Base-by-base conservation (phyloP, 2,888 invertebrate species). In the Cantharis nigra region DNA sequence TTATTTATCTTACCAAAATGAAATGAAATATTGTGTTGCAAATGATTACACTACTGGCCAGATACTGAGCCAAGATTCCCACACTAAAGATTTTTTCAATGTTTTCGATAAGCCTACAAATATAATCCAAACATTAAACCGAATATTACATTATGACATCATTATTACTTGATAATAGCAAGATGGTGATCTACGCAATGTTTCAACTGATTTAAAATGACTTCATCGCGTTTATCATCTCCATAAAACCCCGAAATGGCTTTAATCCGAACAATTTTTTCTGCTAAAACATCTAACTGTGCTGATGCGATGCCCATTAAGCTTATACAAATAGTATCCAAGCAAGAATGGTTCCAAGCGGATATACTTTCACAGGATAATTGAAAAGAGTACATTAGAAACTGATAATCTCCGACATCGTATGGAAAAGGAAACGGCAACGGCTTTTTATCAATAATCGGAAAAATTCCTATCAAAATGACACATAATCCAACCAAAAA, bases 391-490 rank as follows among this genome's bases (percentile, higher is more conserved):
- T 78, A 76, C 74, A 80, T 76, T 20, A 69, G 23, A 72, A 70
- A 67, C 11, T n/a, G 63, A 14, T 71, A 78, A 11, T 63, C 28
- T 13, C 79, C 79, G 20, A 80, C n/a, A 13, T 81, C 78, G 64
- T 74, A 80, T 9, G 79, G 74, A 73, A 81, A 77, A 10, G 81
- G 80, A 74, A 81, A 76, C 1, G 81, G 79, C n/a, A 76, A 70
- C 4, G 72, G 73, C 67, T 71, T 74, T 5, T 75, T 70, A 18
- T 77, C 77, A 9, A 77, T 2, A 33, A 79, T 30, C 5, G 80
- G 80, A 28, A 70, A 77, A 67, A 76, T 63, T 9, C 49, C 14
- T 49, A 69, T 77, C 3, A 80, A 13, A 10, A 71, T n/a, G 0
- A 79, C 23, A 13, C 75, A 75, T 16, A 30, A 30, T 16, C 69